These are phyloP conservation scores for Euthynnus affinis DNA, from an alignment of 2,797 vertebrate genomes.

Conservation along the genomic window DNA sequence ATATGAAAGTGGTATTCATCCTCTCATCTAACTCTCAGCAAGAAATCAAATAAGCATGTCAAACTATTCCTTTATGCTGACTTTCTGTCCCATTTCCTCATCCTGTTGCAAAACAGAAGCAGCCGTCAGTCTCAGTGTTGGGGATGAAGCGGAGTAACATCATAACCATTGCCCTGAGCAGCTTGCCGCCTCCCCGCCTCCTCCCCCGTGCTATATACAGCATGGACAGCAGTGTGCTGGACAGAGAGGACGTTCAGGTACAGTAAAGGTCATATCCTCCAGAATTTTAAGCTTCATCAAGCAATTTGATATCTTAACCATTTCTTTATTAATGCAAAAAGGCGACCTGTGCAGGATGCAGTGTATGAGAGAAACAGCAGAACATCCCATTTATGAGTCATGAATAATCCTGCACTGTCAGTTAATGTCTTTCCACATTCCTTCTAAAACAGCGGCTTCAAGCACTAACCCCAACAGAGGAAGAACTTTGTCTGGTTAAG, in stretches of 20 bases:
- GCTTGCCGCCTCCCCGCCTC: slow-evolving; percentile 83
- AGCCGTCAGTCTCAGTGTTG: slow-evolving; percentile 77
- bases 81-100: not conserved
- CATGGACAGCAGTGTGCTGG: slow-evolving; percentile 86
- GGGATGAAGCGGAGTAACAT: slow-evolving; percentile 87
- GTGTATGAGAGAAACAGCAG: not conserved
- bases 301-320: not conserved
- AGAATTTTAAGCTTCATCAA: not conserved
- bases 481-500: slow-evolving; percentile 82
- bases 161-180: slow-evolving; percentile 86
- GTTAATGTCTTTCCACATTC: slow-evolving; percentile 2
- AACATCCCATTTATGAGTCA: not conserved
- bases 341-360: slow-evolving; percentile 6
- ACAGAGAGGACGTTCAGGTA: slow-evolving; percentile 87
- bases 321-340: not conserved
- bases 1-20: no score
- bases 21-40: no score
- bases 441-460: slow-evolving; percentile 77
- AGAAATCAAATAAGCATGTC: no score
- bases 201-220: slow-evolving; percentile 84
- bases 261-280: not conserved
- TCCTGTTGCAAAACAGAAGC: slow-evolving; percentile 71
- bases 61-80: no score
- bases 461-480: slow-evolving; percentile 82
- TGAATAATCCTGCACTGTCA: not conserved